Evolutionary conservation across 1,140 invertebrate species (phyloP), one percentile per base, ranked within the genome.

Genomic region (Heliconius himera): DNA sequence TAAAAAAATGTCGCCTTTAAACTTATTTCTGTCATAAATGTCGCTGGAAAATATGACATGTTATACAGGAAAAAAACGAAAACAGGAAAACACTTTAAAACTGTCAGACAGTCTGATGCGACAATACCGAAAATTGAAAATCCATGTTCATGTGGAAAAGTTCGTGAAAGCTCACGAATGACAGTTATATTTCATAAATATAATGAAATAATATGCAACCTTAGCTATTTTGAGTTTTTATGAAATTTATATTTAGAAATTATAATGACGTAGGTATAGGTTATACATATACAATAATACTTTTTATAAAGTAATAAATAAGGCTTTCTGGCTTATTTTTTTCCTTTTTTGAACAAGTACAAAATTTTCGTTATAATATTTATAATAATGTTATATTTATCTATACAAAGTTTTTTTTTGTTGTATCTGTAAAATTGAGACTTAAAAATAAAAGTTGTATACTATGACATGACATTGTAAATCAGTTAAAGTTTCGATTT

Each of bases 81-180:
- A 76, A 76, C 74, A 76, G 60, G 74, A 70, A 76, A 76, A 49
- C 60, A 76, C 74, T 76, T 76, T 76, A 76, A 76, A 76, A 70
- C 36, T 76, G 74, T 49, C 74, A 76, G 41, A 76, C 74, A 46
- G 60, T 76, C 56, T 70, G 66, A 76, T 49, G 38, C 38, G 66
- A 66, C 36, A 41, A 76, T 33, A 26, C 38, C 70, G 60, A 70
- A 76, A 76, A 76, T 76, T 76, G 74, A 60, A 70, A 76, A 70
- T 46, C 60, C 74, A 46, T 76, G 74, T 70, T 76, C 36, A 29
- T 66, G 9, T 26, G 6, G 11, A 60, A 60, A 66, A 29, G 26
- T 29, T 66, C 60, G 60, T 29, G 26, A 29, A 29, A 66, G 26
- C 13, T 66, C n/a, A 66, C 4, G 13, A n/a, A 6, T 5, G 60